Percentiles rank a stretch among this genome's conserved stretches.
phyloP scores from a whole-genome alignment of 2,113 vertebrate species.

The Lynx canadensis region DNA sequence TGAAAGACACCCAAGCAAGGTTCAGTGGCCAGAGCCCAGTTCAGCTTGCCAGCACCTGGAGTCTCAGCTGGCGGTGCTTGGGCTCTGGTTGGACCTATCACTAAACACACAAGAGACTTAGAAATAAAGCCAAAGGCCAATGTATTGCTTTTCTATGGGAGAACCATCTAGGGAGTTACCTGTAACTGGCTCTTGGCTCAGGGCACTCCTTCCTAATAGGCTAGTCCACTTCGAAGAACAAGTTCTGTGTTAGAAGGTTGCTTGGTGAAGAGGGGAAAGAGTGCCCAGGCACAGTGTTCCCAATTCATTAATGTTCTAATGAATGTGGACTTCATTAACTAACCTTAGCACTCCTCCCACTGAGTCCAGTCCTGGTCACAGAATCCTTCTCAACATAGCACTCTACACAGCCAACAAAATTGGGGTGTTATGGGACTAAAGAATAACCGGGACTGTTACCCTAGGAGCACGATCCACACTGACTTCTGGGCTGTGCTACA shows the following conservation, averaged over 20 bases:
- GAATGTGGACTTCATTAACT: background rate
- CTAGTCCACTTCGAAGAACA: background rate
- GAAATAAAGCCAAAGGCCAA: background rate
- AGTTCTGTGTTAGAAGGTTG: background rate
- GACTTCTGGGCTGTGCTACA: background rate
- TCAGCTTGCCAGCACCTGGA: background rate
- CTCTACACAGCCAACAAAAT: background rate
- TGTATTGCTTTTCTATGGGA: background rate
- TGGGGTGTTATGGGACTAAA: background rate
- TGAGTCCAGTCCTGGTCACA: background rate
- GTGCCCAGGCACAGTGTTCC: background rate
- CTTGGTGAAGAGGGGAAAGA: background rate
- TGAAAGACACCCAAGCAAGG: background rate
- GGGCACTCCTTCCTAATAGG: background rate
- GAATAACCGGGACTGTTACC: background rate
- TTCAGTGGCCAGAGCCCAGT: background rate
- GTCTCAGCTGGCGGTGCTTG: background rate
- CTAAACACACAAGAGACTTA: background rate
- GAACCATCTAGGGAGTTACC: background rate
- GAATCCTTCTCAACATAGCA: background rate
- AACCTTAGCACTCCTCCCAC: background rate
- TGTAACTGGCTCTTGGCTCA: background rate
- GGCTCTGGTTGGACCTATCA: background rate
- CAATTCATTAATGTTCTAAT: background rate
- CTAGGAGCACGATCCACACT: background rate